A percentile compares a stretch with the other conserved stretches of the same genome.
phyloP scores from a whole-genome alignment of 2,113 vertebrate genomes.

The Tychaedon coryphoeus region DNA sequence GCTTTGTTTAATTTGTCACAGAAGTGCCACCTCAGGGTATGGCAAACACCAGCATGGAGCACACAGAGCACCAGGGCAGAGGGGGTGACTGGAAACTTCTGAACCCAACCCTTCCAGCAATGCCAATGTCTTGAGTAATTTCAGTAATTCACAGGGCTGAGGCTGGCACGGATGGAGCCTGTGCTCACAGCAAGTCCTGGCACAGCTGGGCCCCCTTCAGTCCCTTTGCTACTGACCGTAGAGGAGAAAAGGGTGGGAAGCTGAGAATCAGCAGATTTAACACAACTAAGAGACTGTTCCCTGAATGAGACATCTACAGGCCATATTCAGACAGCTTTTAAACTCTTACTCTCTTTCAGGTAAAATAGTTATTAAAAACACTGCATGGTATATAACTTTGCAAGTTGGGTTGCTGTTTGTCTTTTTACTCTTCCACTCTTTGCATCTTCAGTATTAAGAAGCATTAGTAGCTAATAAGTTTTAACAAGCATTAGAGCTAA shows the following conservation, averaged over 20 bases:
- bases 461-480: background rate
- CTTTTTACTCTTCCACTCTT: background rate
- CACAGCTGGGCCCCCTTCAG: background rate
- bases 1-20: background rate
- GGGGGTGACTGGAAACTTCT: background rate
- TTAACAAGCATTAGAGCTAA: background rate
- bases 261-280: background rate
- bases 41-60: background rate
- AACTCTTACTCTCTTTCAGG: background rate
- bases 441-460: background rate
- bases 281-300: background rate
- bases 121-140: background rate
- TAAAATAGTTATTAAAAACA: background rate
- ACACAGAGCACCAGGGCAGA: background rate
- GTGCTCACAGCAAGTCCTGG: background rate
- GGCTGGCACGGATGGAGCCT: background rate
- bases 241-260: background rate
- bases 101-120: background rate
- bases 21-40: background rate
- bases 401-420: background rate
- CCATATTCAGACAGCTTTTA: background rate
- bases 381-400: background rate
- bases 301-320: background rate
- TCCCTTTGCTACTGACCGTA: rapidly evolving
- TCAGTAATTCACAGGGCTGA: background rate